These are phyloP conservation scores for Cyclina sinensis DNA, from an alignment of 1,140 invertebrate genomes.

Conservation along the genomic window DNA sequence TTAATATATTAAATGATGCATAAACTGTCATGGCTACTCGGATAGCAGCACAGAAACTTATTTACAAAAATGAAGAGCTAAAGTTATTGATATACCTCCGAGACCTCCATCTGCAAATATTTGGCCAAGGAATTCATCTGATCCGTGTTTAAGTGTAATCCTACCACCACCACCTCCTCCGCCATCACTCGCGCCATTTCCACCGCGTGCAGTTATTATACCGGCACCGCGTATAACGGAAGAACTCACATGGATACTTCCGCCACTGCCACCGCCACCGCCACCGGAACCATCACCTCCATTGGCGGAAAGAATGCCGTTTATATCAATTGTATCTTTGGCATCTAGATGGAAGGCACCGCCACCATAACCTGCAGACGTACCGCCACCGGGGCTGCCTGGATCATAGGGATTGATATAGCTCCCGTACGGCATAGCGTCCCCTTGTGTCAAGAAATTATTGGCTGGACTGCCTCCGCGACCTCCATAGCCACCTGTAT, in stretches of 20 bases:
- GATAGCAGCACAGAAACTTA: too few relatives aligned
- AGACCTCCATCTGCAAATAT: slow-evolving; percentile 48
- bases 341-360: slow-evolving; percentile 29
- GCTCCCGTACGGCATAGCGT: slow-evolving; percentile 44
- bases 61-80: too few relatives aligned
- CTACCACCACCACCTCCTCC: slow-evolving; percentile 58
- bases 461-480: slow-evolving; percentile 60
- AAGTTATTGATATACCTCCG: too few relatives aligned
- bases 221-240: slow-evolving; percentile 28
- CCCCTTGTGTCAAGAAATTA: background rate
- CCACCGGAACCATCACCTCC: slow-evolving; percentile 6
- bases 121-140: slow-evolving; percentile 23
- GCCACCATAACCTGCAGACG: slow-evolving; percentile 35
- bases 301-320: slow-evolving; percentile 54
- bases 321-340: background rate
- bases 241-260: slow-evolving; percentile 21
- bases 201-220: slow-evolving; percentile 42
- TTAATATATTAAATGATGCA: too few relatives aligned
- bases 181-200: slow-evolving; percentile 44
- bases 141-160: slow-evolving; percentile 24
- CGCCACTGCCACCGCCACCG: slow-evolving; percentile 60
- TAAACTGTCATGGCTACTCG: too few relatives aligned
- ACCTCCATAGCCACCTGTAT: slow-evolving; percentile 56
- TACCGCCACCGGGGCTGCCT: slow-evolving; percentile 52
- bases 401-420: background rate